Conservation (phyloP, 35 echinoderm and acorn worm genomes). For the Lytechinus variegatus region DNA sequence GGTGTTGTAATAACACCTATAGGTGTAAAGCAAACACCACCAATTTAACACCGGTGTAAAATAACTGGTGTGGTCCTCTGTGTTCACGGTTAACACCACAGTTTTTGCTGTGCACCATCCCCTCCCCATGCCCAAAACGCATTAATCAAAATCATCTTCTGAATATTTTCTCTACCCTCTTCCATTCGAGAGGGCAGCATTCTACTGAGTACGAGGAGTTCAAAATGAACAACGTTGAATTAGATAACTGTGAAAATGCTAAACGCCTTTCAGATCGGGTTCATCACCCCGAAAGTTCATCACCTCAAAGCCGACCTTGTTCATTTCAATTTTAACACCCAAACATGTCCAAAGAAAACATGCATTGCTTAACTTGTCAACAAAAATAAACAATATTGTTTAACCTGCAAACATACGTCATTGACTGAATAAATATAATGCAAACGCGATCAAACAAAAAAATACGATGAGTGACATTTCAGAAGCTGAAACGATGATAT, state of each 20-base stretch:
- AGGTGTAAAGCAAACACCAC: too few relatives aligned
- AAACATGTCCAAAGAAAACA: not conserved
- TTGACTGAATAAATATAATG: not conserved
- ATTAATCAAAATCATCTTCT: too few relatives aligned
- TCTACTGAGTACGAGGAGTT: too few relatives aligned
- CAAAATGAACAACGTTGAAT: too few relatives aligned
- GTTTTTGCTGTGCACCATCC: too few relatives aligned
- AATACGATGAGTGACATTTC: not conserved
- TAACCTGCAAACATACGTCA: not conserved
- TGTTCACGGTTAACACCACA: too few relatives aligned
- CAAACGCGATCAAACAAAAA: not conserved
- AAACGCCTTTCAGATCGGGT: not conserved
- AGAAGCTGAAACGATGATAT: not conserved
- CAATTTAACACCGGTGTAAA: too few relatives aligned
- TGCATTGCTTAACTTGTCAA: not conserved
- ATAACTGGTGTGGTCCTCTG: too few relatives aligned
- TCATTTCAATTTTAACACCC: not conserved
- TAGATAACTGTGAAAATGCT: not conserved
- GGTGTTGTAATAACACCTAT: too few relatives aligned
- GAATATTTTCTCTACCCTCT: too few relatives aligned
- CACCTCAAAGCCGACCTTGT: not conserved
- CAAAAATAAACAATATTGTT: not conserved
- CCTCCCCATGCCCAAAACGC: too few relatives aligned
- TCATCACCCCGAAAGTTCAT: not conserved
- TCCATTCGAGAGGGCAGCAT: too few relatives aligned